Base-by-base conservation (phyloP, 2,113 vertebrate genomes). In the Scartelaos histophorus region DNA sequence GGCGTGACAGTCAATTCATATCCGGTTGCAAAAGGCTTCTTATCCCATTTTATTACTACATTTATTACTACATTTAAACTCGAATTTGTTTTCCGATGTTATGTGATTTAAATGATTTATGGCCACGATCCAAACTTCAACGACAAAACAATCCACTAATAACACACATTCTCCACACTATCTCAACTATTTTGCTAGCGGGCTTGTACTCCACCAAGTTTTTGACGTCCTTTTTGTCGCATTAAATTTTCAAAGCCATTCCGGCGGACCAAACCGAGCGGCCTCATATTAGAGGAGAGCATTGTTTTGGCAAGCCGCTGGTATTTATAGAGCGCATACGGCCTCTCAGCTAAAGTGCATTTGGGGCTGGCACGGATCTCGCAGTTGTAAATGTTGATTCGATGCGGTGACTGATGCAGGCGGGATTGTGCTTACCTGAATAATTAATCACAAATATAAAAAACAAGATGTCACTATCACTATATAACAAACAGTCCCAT, bases 181-280 rank as follows among this genome's bases (percentile, higher is more conserved):
- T 12, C 22, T 10, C 7, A 25, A 15, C 22, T 25, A 24, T 34
- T 15, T 16, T 60, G 13, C 13, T 25, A 1, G 1, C 24, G 22
- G 22, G 56, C 10, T 60, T 13, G 57, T 56, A 11, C n/a, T 56
- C 5, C 5, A 10, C 17, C 19, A 11, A 9, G n/a, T 25, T 60
- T 29, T 61, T 29, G 22, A 61, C 58, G 17, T 61, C 58, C 73
- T 87, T 73, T 68, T 49, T 74, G 75, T 67, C 66, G 73, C 78
- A 77, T 85, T 84, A 75, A 83, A 83, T 76, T 73, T 74, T 64
- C 79, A 75, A 67, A 62, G 70, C 80, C 81, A 73, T 62, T 75
- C 73, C 53, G 75, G 69, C 58, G 71, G 60, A 61, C 51, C 29
- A 3, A 73, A 85, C 76, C 51, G 60, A 82, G 78, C 56, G 16